Evolutionary conservation across 2,797 vertebrate genomes (phyloP).

Genomic region (Halcyon leucocephala): DNA sequence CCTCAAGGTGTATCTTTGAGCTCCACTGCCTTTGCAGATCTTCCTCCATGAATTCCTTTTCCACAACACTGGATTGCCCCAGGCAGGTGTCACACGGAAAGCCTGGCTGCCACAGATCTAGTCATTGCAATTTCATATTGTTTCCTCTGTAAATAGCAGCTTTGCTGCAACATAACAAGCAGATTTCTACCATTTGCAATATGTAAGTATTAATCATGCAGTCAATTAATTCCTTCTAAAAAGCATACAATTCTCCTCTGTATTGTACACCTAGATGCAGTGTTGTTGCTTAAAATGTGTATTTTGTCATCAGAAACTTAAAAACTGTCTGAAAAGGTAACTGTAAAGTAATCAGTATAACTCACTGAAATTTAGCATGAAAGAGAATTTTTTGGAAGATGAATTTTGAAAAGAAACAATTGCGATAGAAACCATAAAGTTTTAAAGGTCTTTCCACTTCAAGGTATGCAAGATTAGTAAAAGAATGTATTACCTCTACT

Average conservation of each 20-base stretch:
- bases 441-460: slow-evolving; percentile 24
- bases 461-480: not conserved
- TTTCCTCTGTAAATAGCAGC: not conserved
- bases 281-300: not conserved
- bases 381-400: slow-evolving; percentile 5
- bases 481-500: not conserved
- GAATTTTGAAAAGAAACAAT: slow-evolving; percentile 21
- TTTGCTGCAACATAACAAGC: not conserved
- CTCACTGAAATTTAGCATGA: not conserved
- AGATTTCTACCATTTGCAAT: not conserved
- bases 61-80: not conserved
- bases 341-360: not conserved
- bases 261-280: not conserved
- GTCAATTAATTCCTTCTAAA: not conserved
- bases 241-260: not conserved
- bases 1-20: slow-evolving; percentile 10
- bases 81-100: not conserved
- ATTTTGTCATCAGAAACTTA: not conserved
- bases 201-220: not conserved
- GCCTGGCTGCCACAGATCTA: not conserved
- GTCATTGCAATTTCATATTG: not conserved
- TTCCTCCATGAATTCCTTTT: slow-evolving; percentile 16
- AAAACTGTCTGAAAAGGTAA: not conserved
- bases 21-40: not conserved
- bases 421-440: not conserved